These are phyloP conservation scores for Tyria jacobaeae DNA, from an alignment of 2,888 invertebrate genomes.

Conservation along the genomic window DNA sequence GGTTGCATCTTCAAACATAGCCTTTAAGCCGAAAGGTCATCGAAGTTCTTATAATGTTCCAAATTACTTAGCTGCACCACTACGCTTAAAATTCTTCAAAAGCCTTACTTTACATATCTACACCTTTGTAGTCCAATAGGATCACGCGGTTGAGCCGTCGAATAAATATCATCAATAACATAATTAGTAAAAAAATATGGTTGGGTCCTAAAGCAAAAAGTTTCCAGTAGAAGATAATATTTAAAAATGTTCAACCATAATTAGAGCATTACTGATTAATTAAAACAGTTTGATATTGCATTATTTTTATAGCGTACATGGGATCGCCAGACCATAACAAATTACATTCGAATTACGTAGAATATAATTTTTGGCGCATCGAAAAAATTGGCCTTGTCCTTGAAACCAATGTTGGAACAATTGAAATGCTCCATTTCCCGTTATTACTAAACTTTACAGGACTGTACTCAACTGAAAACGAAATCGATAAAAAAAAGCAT, in stretches of 20 bases:
- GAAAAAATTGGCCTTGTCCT: not conserved
- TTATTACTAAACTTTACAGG: not conserved
- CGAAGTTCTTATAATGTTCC: no score
- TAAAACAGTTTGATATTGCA: not conserved
- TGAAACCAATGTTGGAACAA: not conserved
- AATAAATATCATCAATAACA: no score
- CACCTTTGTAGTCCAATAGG: no score
- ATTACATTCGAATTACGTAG: not conserved
- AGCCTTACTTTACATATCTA: no score
- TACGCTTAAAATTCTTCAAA: no score
- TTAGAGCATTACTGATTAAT: not conserved
- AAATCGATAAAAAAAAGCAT: not conserved
- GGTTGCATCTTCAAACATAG: no score
- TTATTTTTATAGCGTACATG: not conserved
- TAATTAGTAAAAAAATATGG: no score
- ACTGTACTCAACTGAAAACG: not conserved
- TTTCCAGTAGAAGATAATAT: no score
- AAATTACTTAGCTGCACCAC: no score
- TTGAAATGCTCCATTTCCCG: not conserved
- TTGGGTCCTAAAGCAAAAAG: not conserved
- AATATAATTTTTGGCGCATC: slow-evolving; percentile 1
- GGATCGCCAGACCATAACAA: not conserved
- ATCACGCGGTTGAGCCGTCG: no score
- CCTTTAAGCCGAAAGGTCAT: no score
- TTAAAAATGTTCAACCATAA: not conserved